Base-by-base conservation (phyloP, 30 jellyfish, hydroid and myxozoan genomes). In the Hydra vulgaris region DNA sequence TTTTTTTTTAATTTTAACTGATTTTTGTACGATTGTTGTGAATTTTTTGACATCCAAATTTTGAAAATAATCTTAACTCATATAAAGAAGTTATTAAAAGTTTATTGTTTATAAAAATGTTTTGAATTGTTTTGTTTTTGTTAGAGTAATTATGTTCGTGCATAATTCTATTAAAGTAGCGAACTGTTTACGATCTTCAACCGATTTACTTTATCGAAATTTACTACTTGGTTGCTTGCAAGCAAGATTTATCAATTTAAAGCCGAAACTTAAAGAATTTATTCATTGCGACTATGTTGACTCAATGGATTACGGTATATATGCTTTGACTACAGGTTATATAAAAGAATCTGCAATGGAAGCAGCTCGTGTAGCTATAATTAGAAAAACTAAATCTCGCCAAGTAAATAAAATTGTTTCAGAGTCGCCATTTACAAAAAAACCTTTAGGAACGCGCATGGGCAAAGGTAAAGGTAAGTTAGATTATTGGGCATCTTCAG, bases 391-490 rank as follows among this genome's bases (percentile, higher is more conserved):
- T 76, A 86, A 91, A 81, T 82, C 95, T n/a, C 87, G 84, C 70
- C 93, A 86, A 0, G 76, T 91, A 15, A 70, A 21, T 18, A 88
- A 85, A 71, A 86, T 86, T n/a, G 82, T 90, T 61, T 87, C 96
- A 8, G 92, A 82, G 76, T 21, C 85, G 15, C 95, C 95, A 16
- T 82, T 91, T 26, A 91, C 97, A 0, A 91, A 91, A 55, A 91
- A 91, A 67, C 92, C 96, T 15, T 90, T 87, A 76, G 97, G 97
- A 21, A 82, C 92, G 21, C 81, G 97, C 22, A 91, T 91, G 97
- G 97, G 97, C 0, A 91, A 91, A 83, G 97, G 97, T 0, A 91
- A 91, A 86, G 97, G 97, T 15, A 91, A 91, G 69, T 81, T 89
- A 16, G 89, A 95, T 53, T 91, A 91, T 83, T 84, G 92, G 88